phyloP scores from a whole-genome alignment of 2,113 vertebrate genomes.

The Anhinga anhinga region DNA sequence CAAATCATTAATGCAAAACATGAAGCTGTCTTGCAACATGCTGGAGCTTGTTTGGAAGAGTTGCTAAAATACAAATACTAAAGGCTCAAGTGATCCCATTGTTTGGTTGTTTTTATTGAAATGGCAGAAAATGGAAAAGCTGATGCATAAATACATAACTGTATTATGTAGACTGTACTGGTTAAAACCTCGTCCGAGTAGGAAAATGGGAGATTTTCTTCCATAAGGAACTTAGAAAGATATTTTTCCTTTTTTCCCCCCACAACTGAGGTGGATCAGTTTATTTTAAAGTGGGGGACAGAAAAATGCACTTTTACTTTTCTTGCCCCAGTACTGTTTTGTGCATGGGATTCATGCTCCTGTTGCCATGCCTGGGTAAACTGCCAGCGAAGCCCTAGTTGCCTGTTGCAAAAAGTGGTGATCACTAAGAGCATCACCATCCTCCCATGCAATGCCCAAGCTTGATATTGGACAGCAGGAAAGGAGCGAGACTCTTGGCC shows the following conservation, averaged over 20 bases:
- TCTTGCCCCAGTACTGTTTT: neutral
- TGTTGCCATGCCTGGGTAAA: neutral
- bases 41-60: slow-evolving; percentile 33
- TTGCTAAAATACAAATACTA: neutral
- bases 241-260: neutral
- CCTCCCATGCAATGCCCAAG: neutral
- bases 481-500: neutral
- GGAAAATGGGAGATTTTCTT: neutral
- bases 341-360: neutral
- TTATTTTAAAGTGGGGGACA: neutral
- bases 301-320: neutral
- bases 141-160: neutral
- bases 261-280: neutral
- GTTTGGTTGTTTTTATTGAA: neutral
- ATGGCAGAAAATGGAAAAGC: neutral
- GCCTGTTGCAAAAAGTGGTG: neutral
- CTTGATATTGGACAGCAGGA: neutral
- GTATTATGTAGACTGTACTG: neutral
- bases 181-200: neutral
- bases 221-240: neutral
- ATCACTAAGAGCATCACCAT: neutral
- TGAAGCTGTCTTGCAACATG: slow-evolving; percentile 3
- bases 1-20: neutral
- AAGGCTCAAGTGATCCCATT: neutral
- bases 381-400: neutral